These are phyloP conservation scores for Zonitis immaculata DNA, from an alignment of 2,888 invertebrate genomes.

Conservation along the genomic window DNA sequence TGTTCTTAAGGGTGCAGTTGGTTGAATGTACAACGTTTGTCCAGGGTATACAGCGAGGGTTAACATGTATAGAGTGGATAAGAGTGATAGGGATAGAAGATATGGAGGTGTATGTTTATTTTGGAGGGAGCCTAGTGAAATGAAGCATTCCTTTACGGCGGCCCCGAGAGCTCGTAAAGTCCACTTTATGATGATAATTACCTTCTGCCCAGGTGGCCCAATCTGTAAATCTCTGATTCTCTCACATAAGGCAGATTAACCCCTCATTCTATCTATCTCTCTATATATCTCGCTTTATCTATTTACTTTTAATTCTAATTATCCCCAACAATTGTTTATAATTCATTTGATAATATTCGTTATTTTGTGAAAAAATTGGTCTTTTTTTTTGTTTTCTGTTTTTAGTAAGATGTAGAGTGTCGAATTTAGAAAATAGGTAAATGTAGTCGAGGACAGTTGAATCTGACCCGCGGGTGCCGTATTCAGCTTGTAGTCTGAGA, in stretches of 20 bases:
- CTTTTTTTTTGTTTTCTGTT: neutral
- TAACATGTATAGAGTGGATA: constrained; percentile 2
- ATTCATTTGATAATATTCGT: neutral
- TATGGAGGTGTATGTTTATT: constrained; percentile 36
- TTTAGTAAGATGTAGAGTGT: constrained; percentile 13
- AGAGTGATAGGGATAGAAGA: constrained; percentile 23
- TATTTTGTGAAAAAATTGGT: neutral
- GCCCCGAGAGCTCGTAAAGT: constrained; percentile 48
- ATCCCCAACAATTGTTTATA: neutral
- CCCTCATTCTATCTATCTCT: neutral
- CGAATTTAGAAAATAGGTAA: constrained; percentile 27
- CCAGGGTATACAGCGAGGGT: constrained; percentile 21
- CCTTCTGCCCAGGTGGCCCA: constrained; percentile 31
- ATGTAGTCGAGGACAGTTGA: constrained; percentile 43
- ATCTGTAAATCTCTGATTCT: constrained; percentile 12
- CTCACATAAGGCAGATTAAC: neutral
- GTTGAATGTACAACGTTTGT: constrained; percentile 19
- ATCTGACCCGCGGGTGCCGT: constrained; percentile 49
- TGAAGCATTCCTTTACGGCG: constrained; percentile 47
- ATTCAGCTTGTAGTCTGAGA: constrained; percentile 44
- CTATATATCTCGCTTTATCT: neutral
- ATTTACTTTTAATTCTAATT: neutral
- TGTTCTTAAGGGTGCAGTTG: constrained; percentile 30
- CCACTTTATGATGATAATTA: constrained; percentile 52
- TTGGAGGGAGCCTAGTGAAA: constrained; percentile 34